phyloP scores from a whole-genome alignment of 2,888 invertebrate genomes.

The Euclidia mi region DNA sequence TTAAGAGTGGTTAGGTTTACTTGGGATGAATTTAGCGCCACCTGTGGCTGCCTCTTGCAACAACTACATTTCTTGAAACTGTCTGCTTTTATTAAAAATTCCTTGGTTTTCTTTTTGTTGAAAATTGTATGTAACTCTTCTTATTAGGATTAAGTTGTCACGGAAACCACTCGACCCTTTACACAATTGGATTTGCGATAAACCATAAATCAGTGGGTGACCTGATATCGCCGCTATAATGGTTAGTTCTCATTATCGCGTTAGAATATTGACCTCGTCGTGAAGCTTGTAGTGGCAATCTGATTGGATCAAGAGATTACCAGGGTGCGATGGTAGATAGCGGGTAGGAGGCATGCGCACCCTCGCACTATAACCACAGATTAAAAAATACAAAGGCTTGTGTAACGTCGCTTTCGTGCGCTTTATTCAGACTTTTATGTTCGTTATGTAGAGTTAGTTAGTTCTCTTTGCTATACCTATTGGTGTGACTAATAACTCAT shows the following conservation, averaged over 20 bases:
- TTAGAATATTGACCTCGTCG: constrained; percentile 53
- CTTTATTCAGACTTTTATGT: neutral
- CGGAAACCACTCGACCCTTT: constrained; percentile 8
- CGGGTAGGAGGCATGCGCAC: constrained; percentile 30
- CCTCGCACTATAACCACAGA: neutral
- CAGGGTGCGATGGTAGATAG: constrained; percentile 63
- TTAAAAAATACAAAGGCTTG: too few relatives aligned
- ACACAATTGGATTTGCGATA: constrained; percentile 20
- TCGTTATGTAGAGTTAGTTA: too few relatives aligned
- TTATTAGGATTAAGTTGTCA: too few relatives aligned
- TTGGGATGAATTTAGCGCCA: constrained; percentile 26
- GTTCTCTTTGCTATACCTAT: too few relatives aligned
- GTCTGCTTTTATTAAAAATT: neutral
- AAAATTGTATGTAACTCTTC: neutral
- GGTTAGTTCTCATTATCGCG: constrained; percentile 41
- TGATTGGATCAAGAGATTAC: constrained; percentile 74
- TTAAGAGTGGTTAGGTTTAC: constrained; percentile 19
- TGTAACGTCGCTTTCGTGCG: too few relatives aligned
- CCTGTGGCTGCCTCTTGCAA: constrained; percentile 36
- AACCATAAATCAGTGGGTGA: constrained; percentile 16
- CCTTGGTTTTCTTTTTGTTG: neutral
- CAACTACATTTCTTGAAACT: constrained; percentile 26
- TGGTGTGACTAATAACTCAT: neutral
- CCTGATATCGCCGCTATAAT: constrained; percentile 13
- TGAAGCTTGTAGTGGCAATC: constrained; percentile 57